Evolutionary conservation across 2,888 invertebrate genomes (phyloP).

Genomic region (Drosophila meridiana): DNA sequence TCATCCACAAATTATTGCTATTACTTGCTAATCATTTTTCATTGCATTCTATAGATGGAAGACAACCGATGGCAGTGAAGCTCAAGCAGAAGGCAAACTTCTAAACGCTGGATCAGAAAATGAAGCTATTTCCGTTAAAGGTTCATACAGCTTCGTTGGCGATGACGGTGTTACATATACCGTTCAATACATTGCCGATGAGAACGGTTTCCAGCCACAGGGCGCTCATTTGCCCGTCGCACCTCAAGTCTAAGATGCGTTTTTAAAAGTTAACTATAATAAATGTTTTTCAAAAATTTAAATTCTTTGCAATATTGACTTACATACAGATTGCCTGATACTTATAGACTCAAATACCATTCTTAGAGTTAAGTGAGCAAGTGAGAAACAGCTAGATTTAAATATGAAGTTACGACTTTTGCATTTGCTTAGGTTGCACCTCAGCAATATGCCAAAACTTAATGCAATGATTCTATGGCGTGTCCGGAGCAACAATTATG

Average conservation of each 20-base stretch:
- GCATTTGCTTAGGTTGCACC: too few species aligned
- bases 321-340: background rate
- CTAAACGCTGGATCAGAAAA: slow-evolving; percentile 58
- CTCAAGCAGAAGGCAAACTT: slow-evolving; percentile 62
- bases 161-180: slow-evolving; percentile 70
- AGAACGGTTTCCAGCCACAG: slow-evolving; percentile 86
- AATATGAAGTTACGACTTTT: background rate
- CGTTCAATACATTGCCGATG: slow-evolving; percentile 81
- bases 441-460: too few species aligned
- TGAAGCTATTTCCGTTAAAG: slow-evolving; percentile 70
- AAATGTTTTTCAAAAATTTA: slow-evolving; percentile 48
- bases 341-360: background rate
- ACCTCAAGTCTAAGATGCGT: slow-evolving; percentile 6
- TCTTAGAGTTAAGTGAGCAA: background rate
- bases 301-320: background rate
- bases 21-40: slow-evolving; percentile 9
- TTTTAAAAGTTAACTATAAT: slow-evolving; percentile 24
- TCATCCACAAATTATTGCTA: background rate
- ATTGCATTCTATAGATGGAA: slow-evolving; percentile 31
- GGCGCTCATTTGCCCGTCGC: slow-evolving; percentile 75
- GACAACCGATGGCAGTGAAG: slow-evolving; percentile 72
- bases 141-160: slow-evolving; percentile 63
- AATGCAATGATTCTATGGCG: too few species aligned
- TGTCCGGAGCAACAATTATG: too few species aligned
- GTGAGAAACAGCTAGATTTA: background rate